Evolutionary conservation across 1,140 invertebrate genomes (phyloP), one percentile per base, ranked within the genome.

Genomic region (Drosophila kurseongensis): DNA sequence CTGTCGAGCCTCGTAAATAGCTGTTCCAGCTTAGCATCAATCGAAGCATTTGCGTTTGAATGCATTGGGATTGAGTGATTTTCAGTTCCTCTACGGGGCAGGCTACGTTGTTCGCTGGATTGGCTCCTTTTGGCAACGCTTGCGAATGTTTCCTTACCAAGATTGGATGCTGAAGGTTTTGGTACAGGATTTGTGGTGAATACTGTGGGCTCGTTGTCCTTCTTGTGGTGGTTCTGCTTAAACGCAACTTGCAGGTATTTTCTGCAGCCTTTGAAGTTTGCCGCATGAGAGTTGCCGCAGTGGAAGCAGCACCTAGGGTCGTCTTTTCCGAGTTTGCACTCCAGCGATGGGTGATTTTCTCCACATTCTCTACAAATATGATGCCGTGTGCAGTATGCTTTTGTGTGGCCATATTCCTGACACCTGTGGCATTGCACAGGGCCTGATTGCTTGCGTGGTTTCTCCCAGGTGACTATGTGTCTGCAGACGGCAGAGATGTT

Each of bases 131-230:
- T 36, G 35, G 35, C 48, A 14, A 51, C 48, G 35, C 48, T 51
- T 7, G 50, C 32, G 36, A 36, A 52, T 52, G 50, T 36, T 52
- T 52, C 50, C 14, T 52, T 52, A 52, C 50, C 32, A 32, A 35
- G 29, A n/a, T 51, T 36, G 13, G 29, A 13, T 36, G 50, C 18
- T 18, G 18, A 52, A 9, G 36, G n/a, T 36, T 52, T 13, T 32
- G 50, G 12, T 52, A 27, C n/a, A 52, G 50, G n/a, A 27, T 36
- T 45, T 9, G 16, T 45, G 10, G 23, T 45, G 16, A 16, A 45
- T 13, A 23, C 44, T 45, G 44, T 23, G 44, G 44, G 16, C 23
- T 16, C 18, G 16, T 14, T 12, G 50, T 12, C 2, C 48, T 51
- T 51, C 29, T 2, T 32, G 14, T 51, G 29, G 1, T 10, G 10